These are phyloP conservation scores for Marmota monax DNA, from an alignment of 2,113 vertebrate genomes.

Conservation along the genomic window DNA sequence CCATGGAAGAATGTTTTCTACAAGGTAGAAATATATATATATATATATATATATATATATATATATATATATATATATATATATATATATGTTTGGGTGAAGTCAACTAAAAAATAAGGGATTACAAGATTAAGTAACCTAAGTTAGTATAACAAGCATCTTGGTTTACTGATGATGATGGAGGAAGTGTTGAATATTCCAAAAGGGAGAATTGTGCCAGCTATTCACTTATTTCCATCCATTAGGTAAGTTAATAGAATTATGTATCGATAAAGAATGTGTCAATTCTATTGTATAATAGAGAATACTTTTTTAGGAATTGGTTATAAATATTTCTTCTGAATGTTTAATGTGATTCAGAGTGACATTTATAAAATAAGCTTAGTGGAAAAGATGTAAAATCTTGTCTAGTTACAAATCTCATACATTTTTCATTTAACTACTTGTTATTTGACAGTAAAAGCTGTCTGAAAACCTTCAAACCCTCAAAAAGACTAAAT, in stretches of 20 bases:
- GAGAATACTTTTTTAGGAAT: neutral
- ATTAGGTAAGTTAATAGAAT: neutral
- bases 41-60: conserved; percentile 47
- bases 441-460: neutral
- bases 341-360: neutral
- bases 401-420: neutral
- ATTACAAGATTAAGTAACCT: neutral
- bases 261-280: conserved; percentile 26
- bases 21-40: neutral
- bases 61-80: neutral
- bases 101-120: neutral
- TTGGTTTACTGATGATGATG: conserved; percentile 31
- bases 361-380: conserved; percentile 40
- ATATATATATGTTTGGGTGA: conserved; percentile 4
- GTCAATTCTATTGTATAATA: neutral
- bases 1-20: neutral
- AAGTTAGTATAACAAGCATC: neutral
- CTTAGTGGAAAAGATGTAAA: conserved; percentile 12
- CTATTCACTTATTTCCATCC: neutral
- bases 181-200: neutral
- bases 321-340: neutral
- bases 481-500: neutral
- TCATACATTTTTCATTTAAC: neutral
- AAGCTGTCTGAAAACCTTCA: neutral
- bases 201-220: neutral